A percentile compares a stretch with the other conserved stretches of the same genome.
Conservation (phyloP, 2,113 vertebrate species). For the Ranitomeya imitator region DNA sequence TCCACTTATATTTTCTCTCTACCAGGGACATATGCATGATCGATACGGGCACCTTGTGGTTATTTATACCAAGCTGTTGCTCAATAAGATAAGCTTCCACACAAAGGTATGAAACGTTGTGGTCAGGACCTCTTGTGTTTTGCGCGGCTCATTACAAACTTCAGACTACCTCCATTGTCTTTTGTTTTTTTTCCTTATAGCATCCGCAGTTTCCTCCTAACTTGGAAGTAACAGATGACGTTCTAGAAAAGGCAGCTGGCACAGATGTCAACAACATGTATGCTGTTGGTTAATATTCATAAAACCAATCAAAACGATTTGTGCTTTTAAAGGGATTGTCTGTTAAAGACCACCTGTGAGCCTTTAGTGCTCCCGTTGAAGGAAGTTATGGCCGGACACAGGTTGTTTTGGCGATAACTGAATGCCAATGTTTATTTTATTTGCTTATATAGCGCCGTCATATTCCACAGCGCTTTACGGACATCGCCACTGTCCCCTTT, state of each 20-base stretch:
- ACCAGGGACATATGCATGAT: constrained; percentile 86
- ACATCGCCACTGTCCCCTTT: too few relatives aligned
- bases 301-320: not conserved
- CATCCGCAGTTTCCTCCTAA: constrained; percentile 86
- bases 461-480: too few relatives aligned
- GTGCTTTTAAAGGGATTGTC: not conserved
- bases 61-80: constrained; percentile 83
- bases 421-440: too few relatives aligned
- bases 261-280: constrained; percentile 95
- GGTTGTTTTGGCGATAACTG: too few relatives aligned
- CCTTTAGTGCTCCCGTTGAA: not conserved
- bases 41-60: constrained; percentile 87
- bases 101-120: constrained; percentile 75
- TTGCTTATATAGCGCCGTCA: too few relatives aligned
- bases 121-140: not conserved
- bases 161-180: not conserved
- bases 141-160: not conserved
- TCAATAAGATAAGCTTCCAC: constrained; percentile 93
- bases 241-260: constrained; percentile 87
- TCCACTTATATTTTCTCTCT: not conserved
- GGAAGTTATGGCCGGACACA: not conserved
- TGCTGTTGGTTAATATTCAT: constrained; percentile 61
- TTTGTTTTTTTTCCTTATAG: constrained; percentile 64
- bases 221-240: constrained; percentile 87
- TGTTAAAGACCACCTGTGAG: too few relatives aligned